Conservation (phyloP, 2,888 invertebrate genomes). For the Drosophila tripunctata region DNA sequence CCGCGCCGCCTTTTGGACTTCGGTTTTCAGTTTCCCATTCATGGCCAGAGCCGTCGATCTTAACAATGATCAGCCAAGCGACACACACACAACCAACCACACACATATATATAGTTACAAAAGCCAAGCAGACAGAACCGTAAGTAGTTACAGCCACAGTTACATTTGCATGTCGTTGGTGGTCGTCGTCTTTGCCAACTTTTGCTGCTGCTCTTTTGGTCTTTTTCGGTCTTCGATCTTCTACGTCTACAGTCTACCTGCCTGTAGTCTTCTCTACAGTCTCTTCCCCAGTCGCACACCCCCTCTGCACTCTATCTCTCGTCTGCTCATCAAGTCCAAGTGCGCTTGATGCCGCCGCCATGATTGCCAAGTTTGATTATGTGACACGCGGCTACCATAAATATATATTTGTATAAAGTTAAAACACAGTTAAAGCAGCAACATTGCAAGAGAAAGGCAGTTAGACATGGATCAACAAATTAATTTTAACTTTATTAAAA, state of each 20-base stretch:
- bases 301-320: not conserved
- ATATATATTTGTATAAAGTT: conserved; percentile 49
- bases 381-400: conserved; percentile 73
- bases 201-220: conserved; percentile 28
- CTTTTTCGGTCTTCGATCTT: conserved; percentile 13
- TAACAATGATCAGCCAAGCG: conserved; percentile 78
- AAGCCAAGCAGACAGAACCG: not conserved
- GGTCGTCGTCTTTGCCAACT: conserved; percentile 47
- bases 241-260: conserved; percentile 4
- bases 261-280: no score
- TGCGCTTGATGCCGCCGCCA: conserved; percentile 56
- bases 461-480: not conserved
- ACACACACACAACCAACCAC: conserved; percentile 35
- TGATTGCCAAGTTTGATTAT: conserved; percentile 70
- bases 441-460: no score
- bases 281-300: conserved; percentile 1
- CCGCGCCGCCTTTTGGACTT: conserved; percentile 49
- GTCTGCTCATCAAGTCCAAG: not conserved
- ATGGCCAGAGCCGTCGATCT: conserved; percentile 65
- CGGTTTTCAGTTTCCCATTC: conserved; percentile 59
- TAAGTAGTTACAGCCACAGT: conserved; percentile 20
- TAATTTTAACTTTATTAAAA: no score
- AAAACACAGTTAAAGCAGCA: not conserved
- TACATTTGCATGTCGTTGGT: conserved; percentile 76
- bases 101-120: conserved; percentile 34